These are phyloP conservation scores for Myopa testacea DNA, from an alignment of 2,888 invertebrate species.

Conservation along the genomic window DNA sequence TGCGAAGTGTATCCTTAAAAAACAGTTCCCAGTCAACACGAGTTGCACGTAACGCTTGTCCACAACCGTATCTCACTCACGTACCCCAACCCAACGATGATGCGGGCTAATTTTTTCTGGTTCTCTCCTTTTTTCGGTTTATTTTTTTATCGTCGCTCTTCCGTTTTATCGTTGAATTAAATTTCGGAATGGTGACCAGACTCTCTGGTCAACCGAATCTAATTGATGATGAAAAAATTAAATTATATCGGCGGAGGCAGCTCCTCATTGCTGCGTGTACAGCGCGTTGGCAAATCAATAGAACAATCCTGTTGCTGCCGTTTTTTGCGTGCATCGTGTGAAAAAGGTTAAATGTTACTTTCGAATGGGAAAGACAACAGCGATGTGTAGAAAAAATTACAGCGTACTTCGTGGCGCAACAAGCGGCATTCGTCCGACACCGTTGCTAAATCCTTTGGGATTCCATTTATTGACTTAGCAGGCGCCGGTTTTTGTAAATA, in stretches of 20 bases:
- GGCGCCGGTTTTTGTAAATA: slow-evolving; percentile 23
- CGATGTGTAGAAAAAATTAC: background rate
- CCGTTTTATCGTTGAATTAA: background rate
- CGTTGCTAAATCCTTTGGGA: background rate
- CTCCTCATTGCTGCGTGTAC: background rate
- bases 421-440: background rate
- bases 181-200: background rate
- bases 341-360: slow-evolving; percentile 24
- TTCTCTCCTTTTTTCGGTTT: background rate
- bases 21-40: background rate
- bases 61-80: background rate
- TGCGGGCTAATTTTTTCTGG: background rate
- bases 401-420: background rate
- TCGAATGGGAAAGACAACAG: background rate
- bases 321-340: background rate
- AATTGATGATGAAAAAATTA: slow-evolving; percentile 30
- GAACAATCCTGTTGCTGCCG: slow-evolving; percentile 15
- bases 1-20: slow-evolving; percentile 22
- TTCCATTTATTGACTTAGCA: slow-evolving; percentile 17
- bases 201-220: slow-evolving; percentile 31
- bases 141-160: background rate
- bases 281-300: slow-evolving; percentile 11
- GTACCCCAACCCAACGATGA: background rate
- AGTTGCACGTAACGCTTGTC: background rate
- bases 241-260: slow-evolving; percentile 21